Conservation (phyloP, 1,140 invertebrate species). For the Macrobrachium rosenbergii region DNA sequence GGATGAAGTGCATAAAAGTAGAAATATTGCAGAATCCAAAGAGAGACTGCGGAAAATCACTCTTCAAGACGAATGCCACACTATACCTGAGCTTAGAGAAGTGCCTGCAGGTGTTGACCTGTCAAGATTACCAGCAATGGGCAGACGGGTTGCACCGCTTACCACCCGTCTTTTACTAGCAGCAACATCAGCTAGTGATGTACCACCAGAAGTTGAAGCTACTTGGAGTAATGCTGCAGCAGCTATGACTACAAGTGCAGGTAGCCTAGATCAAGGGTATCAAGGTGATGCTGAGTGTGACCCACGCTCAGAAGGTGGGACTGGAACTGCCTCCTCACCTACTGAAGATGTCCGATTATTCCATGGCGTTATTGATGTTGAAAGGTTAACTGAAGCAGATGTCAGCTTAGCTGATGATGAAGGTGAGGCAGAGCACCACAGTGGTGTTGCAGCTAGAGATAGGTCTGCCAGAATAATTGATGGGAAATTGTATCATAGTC, state of each 20-base stretch:
- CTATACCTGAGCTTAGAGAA: slow-evolving; percentile 16
- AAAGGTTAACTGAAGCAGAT: slow-evolving; percentile 58
- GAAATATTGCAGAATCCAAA: background rate
- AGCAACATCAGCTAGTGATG: slow-evolving; percentile 7
- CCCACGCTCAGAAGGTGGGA: slow-evolving; percentile 62
- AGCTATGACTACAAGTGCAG: slow-evolving; percentile 64
- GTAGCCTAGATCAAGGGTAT: slow-evolving; percentile 64
- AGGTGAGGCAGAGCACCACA: slow-evolving; percentile 53
- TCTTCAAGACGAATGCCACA: slow-evolving; percentile 4
- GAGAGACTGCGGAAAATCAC: background rate
- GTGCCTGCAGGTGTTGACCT: slow-evolving; percentile 33
- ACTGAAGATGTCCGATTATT: slow-evolving; percentile 63
- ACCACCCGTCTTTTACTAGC: slow-evolving; percentile 41
- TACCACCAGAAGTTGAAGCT: slow-evolving; percentile 26
- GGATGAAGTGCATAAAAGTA: slow-evolving; percentile 11
- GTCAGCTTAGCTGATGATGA: slow-evolving; percentile 65
- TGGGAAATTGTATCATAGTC: slow-evolving; percentile 65
- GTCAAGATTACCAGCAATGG: slow-evolving; percentile 27
- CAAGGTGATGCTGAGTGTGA: slow-evolving; percentile 65
- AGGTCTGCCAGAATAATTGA: slow-evolving; percentile 63
- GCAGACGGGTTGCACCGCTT: slow-evolving; percentile 38
- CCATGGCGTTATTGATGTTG: slow-evolving; percentile 62
- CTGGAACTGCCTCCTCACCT: slow-evolving; percentile 62
- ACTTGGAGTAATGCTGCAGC: slow-evolving; percentile 37
- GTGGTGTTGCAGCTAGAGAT: slow-evolving; percentile 51